These are phyloP conservation scores for Aphyosemion australe DNA, from an alignment of 2,113 vertebrate genomes.

Conservation along the genomic window DNA sequence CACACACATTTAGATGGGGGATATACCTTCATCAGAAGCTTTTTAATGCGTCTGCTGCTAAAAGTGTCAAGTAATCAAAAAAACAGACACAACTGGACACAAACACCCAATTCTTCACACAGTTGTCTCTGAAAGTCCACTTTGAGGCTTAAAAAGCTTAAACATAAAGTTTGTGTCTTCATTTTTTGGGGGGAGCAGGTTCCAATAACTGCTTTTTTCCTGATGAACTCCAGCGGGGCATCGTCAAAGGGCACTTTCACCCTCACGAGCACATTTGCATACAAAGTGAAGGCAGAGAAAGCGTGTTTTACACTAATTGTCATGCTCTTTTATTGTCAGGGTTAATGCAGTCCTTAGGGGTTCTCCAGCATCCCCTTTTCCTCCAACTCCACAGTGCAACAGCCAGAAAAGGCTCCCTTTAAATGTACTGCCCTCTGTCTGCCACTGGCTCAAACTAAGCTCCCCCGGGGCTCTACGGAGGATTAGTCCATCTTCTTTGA, in stretches of 20 bases:
- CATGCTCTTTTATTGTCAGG: slow-evolving; percentile 77
- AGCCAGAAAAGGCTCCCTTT: slow-evolving; percentile 65
- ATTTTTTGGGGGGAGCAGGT: slow-evolving; percentile 40
- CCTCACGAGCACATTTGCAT: slow-evolving; percentile 81
- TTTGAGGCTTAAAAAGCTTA: slow-evolving; percentile 42
- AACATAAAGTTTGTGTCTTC: slow-evolving; percentile 48
- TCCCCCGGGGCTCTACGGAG: slow-evolving; percentile 49
- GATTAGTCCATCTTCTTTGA: slow-evolving; percentile 65
- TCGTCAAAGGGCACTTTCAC: slow-evolving; percentile 80
- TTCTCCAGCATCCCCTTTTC: slow-evolving; percentile 72
- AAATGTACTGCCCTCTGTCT: slow-evolving; percentile 81
- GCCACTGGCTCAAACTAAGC: slow-evolving; percentile 62
- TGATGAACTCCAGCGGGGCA: slow-evolving; percentile 72
- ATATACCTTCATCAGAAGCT: slow-evolving; percentile 22
- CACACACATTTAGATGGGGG: slow-evolving; percentile 27
- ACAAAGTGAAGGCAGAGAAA: slow-evolving; percentile 83
- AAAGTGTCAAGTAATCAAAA: slow-evolving; percentile 46
- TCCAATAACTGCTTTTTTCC: slow-evolving; percentile 62
- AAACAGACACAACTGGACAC: slow-evolving; percentile 42
- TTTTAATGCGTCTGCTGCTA: slow-evolving; percentile 28
- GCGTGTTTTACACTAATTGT: slow-evolving; percentile 83
- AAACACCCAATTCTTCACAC: slow-evolving; percentile 49
- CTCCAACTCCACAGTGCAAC: slow-evolving; percentile 51
- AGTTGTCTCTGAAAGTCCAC: slow-evolving; percentile 60
- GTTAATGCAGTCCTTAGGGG: slow-evolving; percentile 82